Evolutionary conservation across 2,888 invertebrate genomes (phyloP).

Genomic region (Ephialtes manifestator): DNA sequence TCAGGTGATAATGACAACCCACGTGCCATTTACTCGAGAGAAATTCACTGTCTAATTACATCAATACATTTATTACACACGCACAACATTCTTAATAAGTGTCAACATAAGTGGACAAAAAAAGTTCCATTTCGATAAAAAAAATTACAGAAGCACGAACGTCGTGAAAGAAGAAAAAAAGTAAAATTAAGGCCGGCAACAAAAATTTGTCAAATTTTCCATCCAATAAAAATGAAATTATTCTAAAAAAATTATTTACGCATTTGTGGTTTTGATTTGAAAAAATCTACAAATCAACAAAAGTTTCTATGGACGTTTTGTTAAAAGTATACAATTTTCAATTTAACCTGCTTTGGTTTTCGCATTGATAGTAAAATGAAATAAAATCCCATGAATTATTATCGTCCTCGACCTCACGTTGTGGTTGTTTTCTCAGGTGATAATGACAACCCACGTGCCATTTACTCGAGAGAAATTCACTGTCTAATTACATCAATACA

Average conservation of each 20-base stretch:
- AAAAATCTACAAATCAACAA: no score
- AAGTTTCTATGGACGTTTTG: no score
- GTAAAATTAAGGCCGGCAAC: no score
- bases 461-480: neutral
- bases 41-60: neutral
- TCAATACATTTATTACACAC: neutral
- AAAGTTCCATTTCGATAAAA: slow-evolving; percentile 26
- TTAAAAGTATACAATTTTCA: no score
- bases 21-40: neutral
- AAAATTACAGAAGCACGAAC: neutral
- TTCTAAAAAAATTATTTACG: no score
- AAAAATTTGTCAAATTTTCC: no score
- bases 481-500: neutral
- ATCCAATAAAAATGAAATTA: no score
- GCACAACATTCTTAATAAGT: neutral
- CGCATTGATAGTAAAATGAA: neutral
- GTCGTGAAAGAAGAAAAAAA: neutral
- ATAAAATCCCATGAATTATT: neutral
- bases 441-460: neutral
- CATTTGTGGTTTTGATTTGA: no score
- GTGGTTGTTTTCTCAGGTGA: neutral
- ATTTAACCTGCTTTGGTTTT: no score
- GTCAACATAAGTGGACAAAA: neutral
- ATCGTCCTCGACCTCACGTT: neutral
- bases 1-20: neutral